phyloP scores from a whole-genome alignment of 2,888 invertebrate species.

The Acrocera orbiculus region DNA sequence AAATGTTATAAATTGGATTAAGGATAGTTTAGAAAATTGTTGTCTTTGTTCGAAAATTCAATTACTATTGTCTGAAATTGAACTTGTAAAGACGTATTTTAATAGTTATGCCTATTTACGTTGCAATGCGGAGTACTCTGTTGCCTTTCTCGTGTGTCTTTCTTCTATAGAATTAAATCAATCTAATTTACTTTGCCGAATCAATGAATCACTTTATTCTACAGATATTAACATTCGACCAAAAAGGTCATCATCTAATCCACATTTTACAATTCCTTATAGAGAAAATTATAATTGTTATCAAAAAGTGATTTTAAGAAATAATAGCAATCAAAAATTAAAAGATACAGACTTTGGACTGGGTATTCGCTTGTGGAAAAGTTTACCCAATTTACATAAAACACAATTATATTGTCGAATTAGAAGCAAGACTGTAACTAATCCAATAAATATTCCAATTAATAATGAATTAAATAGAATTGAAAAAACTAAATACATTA shows the following conservation, averaged over 20 bases:
- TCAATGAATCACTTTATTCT: constrained; percentile 34
- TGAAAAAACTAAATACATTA: constrained; percentile 1
- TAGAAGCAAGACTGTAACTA: constrained; percentile 18
- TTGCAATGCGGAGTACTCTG: constrained; percentile 39
- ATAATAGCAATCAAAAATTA: neutral
- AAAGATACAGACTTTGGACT: neutral
- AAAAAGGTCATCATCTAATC: constrained; percentile 25
- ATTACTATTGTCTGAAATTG: constrained; percentile 42
- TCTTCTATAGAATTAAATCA: constrained; percentile 46
- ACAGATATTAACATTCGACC: neutral
- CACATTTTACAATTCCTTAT: constrained; percentile 36
- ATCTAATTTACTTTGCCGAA: constrained; percentile 40
- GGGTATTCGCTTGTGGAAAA: constrained; percentile 25
- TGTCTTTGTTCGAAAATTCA: constrained; percentile 33
- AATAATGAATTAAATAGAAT: neutral
- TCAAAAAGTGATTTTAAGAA: no score
- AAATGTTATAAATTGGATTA: no score
- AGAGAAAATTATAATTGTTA: no score
- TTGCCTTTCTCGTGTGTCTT: constrained; percentile 42
- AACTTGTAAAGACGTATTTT: constrained; percentile 40
- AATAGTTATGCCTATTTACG: constrained; percentile 40
- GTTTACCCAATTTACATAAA: constrained; percentile 27
- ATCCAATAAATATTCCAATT: constrained; percentile 23
- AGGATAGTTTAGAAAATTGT: constrained; percentile 15
- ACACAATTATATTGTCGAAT: constrained; percentile 13